These are phyloP conservation scores for Sycophaga agraensis DNA, from an alignment of 1,140 invertebrate species.

Conservation along the genomic window DNA sequence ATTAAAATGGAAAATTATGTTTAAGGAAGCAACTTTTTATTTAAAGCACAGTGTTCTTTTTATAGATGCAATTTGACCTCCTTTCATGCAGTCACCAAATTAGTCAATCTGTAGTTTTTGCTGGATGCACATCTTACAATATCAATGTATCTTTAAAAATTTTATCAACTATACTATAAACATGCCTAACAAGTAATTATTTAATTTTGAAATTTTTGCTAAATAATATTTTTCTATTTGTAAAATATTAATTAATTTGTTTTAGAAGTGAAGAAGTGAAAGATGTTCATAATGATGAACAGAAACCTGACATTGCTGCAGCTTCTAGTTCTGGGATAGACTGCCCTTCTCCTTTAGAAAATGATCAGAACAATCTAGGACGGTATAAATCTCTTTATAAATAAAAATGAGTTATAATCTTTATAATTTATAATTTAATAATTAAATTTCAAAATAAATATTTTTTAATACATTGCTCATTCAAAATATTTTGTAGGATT, in stretches of 20 bases:
- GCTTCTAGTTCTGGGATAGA: conserved; percentile 32
- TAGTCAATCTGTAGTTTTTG: conserved; percentile 40
- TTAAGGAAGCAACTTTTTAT: conserved; percentile 33
- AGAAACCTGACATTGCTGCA: conserved; percentile 37
- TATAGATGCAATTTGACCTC: conserved; percentile 52
- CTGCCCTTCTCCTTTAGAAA: conserved; percentile 29
- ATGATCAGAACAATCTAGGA: conserved; percentile 33
- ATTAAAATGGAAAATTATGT: conserved; percentile 37
- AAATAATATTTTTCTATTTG: no score
- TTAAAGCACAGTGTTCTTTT: conserved; percentile 47
- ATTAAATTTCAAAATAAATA: neutral
- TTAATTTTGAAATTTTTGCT: neutral
- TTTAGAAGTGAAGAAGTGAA: conserved; percentile 45
- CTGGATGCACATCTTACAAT: conserved; percentile 31
- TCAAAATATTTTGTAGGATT: conserved; percentile 33
- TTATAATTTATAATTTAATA: neutral
- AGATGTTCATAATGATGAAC: conserved; percentile 35
- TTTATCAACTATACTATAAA: conserved; percentile 3
- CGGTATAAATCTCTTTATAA: no score
- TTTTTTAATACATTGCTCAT: conserved; percentile 11
- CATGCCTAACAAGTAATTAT: conserved; percentile 43
- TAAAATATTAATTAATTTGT: conserved; percentile 17
- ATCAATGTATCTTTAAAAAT: conserved; percentile 31
- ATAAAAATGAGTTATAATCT: no score
- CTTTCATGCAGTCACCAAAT: conserved; percentile 37